These are phyloP conservation scores for Apis mellifera DNA, from an alignment of 1,140 invertebrate species.

Conservation along the genomic window DNA sequence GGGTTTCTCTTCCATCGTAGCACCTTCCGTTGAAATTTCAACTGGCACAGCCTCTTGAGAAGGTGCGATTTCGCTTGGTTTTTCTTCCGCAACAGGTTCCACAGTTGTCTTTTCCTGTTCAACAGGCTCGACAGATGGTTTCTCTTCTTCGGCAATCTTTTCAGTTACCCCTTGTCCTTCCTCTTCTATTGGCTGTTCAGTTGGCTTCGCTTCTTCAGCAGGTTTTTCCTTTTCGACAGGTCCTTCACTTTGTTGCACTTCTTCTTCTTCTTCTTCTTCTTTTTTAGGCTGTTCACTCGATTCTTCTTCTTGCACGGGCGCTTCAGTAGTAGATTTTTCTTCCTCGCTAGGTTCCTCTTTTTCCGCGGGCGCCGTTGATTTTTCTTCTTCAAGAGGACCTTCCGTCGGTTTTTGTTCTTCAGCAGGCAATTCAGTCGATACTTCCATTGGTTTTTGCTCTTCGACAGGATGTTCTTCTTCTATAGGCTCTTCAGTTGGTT, in stretches of 20 bases:
- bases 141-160: conserved; percentile 40
- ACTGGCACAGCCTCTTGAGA: conserved; percentile 21
- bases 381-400: conserved; percentile 26
- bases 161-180: conserved; percentile 28
- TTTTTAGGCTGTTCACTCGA: conserved; percentile 28
- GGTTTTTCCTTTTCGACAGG: conserved; percentile 29
- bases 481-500: conserved; percentile 31
- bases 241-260: conserved; percentile 47
- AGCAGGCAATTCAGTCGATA: conserved; percentile 25
- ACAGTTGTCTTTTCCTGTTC: conserved; percentile 40
- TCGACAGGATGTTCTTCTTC: conserved; percentile 46
- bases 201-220: conserved; percentile 37
- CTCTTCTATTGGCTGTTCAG: conserved; percentile 44
- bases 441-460: conserved; percentile 16
- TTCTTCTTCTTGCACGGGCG: conserved; percentile 43
- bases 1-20: conserved; percentile 43
- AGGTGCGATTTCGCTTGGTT: conserved; percentile 21
- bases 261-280: conserved; percentile 54
- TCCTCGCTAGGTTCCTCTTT: conserved; percentile 45
- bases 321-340: conserved; percentile 31
- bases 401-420: conserved; percentile 39
- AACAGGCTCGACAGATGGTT: conserved; percentile 34
- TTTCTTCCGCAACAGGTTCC: neutral
- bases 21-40: conserved; percentile 37
- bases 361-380: conserved; percentile 37